Base-by-base conservation (phyloP, 2,113 vertebrate genomes). In the Baryphthengus martii region DNA sequence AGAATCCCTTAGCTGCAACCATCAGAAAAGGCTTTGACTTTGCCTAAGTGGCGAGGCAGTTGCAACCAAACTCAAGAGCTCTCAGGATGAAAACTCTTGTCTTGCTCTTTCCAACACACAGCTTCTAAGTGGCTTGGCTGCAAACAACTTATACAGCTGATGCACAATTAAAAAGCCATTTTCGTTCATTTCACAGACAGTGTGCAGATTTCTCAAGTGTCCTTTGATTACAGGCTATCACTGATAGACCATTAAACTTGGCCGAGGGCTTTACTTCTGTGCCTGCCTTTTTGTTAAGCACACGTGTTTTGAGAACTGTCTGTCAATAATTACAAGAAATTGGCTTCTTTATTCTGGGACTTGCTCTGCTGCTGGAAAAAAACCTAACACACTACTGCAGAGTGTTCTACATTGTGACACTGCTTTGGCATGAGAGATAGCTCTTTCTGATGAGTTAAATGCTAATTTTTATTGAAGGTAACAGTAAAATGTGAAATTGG, bases 311-410 rank as follows among this genome's bases (percentile, higher is more conserved):
- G 71, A 92, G 86, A 89, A 83, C 62, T 85, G 28, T 56, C 91
- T 95, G 85, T 96, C 95, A 94, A 91, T 95, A 96, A 96, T 96
- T 92, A 93, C 58, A 89, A 67, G 90, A 79, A 86, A 82, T n/a
- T 80, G 92, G 67, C 90, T 81, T 42, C 65, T 75, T 89, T 67
- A 81, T 86, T 93, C 83, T 72, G 75, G 72, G 72, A 95, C 50
- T 89, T 94, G 75, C 90, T 87, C 53, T 79, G 76, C 85, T 97
- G 89, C 90, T 96, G 73, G 92, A 96, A 90, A 93, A 45, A 92
- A 91, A 73, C 73, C 56, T 71, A 88, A 80, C 61, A 28, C 13
- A 31, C 52, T 61, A 20, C 73, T 35, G 37, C 65, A 37, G 70
- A 89, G 44, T 8, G 20, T 85, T 95, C 73, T 65, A 21, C 78